phyloP scores from a whole-genome alignment of 64 coral and sea anemone genomes.

The Orbicella faveolata region DNA sequence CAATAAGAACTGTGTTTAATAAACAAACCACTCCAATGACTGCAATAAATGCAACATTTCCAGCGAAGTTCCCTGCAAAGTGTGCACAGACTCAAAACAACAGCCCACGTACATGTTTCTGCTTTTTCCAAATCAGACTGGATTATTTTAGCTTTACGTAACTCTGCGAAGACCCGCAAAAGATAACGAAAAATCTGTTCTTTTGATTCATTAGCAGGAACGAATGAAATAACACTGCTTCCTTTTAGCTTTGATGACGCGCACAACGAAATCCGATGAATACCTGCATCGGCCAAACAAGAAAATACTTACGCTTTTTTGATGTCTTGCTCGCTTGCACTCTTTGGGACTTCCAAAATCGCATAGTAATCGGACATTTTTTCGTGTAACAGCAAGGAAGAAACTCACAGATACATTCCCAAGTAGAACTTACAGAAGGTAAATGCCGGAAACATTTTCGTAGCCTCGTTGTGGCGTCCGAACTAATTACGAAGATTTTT shows the following conservation, averaged over 20 bases:
- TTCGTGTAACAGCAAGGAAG: too few relatives aligned
- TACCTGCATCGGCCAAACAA: not conserved
- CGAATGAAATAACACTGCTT: not conserved
- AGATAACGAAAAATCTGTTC: too few relatives aligned
- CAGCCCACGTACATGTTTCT: not conserved
- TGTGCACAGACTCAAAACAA: not conserved
- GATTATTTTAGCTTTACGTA: too few relatives aligned
- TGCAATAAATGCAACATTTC: not conserved
- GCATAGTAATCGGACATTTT: conserved; percentile 91
- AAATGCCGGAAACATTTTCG: not conserved
- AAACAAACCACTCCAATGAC: not conserved
- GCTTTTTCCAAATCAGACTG: not conserved
- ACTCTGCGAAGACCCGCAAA: too few relatives aligned
- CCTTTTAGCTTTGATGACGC: not conserved
- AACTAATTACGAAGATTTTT: not conserved
- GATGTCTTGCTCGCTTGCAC: conserved; percentile 84
- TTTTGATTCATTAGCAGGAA: too few relatives aligned
- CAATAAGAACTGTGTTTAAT: not conserved
- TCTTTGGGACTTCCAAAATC: conserved; percentile 68
- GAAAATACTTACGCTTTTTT: conserved; percentile 88
- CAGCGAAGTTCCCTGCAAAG: not conserved
- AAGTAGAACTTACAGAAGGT: not conserved
- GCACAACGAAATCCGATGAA: not conserved
- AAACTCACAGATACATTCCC: not conserved
- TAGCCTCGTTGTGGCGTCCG: conserved; percentile 24